Percentiles rank a stretch among this genome's conserved stretches.
phyloP scores from a whole-genome alignment of 2,797 vertebrate species.

The Hylomyscus alleni region DNA sequence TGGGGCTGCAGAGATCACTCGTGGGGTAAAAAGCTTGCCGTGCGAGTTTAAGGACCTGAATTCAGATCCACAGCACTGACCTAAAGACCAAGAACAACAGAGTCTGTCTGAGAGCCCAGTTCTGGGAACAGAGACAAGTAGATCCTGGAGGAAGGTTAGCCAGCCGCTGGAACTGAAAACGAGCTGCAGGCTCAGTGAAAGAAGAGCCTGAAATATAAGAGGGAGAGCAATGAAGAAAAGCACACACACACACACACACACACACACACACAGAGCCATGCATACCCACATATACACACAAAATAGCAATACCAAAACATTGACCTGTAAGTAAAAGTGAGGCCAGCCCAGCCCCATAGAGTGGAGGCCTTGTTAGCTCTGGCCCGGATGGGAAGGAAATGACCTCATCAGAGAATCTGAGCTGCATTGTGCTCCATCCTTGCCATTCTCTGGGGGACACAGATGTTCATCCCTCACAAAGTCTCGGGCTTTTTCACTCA shows the following conservation, averaged over 20 bases:
- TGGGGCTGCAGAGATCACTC: background rate
- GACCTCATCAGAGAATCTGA: conserved; percentile 8
- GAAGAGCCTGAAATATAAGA: background rate
- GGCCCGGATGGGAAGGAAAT: background rate
- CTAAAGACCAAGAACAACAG: no score
- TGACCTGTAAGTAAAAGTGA: background rate
- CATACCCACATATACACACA: background rate
- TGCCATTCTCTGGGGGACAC: background rate
- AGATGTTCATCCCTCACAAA: background rate
- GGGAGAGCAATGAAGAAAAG: background rate
- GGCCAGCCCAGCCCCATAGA: background rate
- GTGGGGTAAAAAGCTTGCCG: background rate
- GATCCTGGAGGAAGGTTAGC: background rate
- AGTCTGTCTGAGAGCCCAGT: background rate
- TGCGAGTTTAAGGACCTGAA: no score
- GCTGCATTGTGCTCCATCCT: background rate
- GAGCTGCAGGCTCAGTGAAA: background rate
- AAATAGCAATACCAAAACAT: conserved; percentile 21
- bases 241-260: background rate
- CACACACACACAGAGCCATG: background rate
- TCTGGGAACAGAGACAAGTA: background rate
- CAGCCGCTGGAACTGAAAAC: background rate
- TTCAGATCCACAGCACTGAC: background rate
- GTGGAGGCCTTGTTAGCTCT: background rate
- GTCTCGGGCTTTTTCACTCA: background rate